Conservation (phyloP, 2,113 vertebrate species). For the Nicator chloris region DNA sequence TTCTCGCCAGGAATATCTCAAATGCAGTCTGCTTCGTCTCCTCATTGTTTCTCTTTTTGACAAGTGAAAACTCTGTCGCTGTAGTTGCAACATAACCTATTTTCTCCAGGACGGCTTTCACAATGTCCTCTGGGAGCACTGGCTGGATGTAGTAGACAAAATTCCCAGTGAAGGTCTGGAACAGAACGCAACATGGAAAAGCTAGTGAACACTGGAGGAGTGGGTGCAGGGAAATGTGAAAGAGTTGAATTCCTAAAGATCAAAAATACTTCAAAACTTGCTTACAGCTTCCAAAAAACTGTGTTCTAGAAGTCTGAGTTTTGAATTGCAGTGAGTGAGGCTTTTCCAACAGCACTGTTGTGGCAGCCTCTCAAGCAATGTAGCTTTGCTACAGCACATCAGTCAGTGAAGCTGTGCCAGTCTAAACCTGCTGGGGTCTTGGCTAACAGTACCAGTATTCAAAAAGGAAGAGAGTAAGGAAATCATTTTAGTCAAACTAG, state of each 20-base stretch:
- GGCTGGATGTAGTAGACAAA: conserved; percentile 83
- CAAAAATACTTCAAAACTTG: background rate
- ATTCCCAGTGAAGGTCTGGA: conserved; percentile 82
- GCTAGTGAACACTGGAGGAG: background rate
- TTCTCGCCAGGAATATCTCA: conserved; percentile 82
- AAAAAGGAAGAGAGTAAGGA: background rate
- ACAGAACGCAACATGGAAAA: conserved; percentile 12
- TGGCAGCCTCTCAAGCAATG: background rate
- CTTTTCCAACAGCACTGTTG: background rate
- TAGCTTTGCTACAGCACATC: background rate
- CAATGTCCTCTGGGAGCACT: conserved; percentile 65
- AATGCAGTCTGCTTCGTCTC: conserved; percentile 73
- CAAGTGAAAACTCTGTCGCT: conserved; percentile 74
- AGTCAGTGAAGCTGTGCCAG: background rate
- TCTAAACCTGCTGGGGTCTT: background rate
- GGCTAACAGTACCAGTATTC: background rate
- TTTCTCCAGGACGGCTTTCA: conserved; percentile 72
- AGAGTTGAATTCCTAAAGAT: background rate
- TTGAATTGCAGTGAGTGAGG: background rate
- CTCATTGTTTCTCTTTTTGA: conserved; percentile 60
- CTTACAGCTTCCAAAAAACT: background rate
- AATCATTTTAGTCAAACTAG: background rate
- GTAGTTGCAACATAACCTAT: conserved; percentile 78
- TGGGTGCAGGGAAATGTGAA: background rate
- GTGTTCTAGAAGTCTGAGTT: background rate